A percentile compares a stretch with the other conserved stretches of the same genome.
These are phyloP conservation scores for Atta colombica DNA, from an alignment of 1,140 invertebrate species.

Conservation along the genomic window DNA sequence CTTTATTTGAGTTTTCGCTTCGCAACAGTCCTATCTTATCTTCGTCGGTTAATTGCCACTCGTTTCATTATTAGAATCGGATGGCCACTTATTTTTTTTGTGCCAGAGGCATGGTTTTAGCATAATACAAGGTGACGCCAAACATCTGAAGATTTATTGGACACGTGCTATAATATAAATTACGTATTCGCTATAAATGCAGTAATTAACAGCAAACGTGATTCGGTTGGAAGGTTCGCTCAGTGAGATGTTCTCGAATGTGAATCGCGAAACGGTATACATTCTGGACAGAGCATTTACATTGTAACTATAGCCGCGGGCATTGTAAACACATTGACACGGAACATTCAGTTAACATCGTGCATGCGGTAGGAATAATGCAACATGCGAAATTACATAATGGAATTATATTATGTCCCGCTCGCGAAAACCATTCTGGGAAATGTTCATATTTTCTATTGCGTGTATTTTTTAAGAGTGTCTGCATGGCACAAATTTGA, in stretches of 20 bases:
- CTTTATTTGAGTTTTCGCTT: conserved; percentile 41
- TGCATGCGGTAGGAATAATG: conserved; percentile 63
- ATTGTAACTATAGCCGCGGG: conserved; percentile 62
- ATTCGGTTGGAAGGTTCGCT: conserved; percentile 55
- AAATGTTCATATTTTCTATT: conserved; percentile 54
- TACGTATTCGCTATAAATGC: conserved; percentile 57
- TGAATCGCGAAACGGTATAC: conserved; percentile 61
- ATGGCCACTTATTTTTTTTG: background rate
- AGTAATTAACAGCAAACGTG: conserved; percentile 57
- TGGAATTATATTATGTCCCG: conserved; percentile 61
- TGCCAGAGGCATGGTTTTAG: background rate
- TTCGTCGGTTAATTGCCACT: conserved; percentile 1
- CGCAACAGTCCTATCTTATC: conserved; percentile 18
- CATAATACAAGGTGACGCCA: conserved; percentile 11
- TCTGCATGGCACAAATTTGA: conserved; percentile 8
- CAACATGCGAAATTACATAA: conserved; percentile 64
- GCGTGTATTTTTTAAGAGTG: conserved; percentile 31
- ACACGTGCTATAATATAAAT: conserved; percentile 53
- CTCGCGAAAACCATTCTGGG: conserved; percentile 12
- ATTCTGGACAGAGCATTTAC: conserved; percentile 64
- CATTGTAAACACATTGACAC: conserved; percentile 63
- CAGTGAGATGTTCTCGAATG: conserved; percentile 62
- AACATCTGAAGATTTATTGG: conserved; percentile 47
- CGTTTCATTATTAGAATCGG: conserved; percentile 23
- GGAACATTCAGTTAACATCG: conserved; percentile 60